Conservation (phyloP, 2,113 vertebrate genomes). For the Chlorocebus sabaeus region DNA sequence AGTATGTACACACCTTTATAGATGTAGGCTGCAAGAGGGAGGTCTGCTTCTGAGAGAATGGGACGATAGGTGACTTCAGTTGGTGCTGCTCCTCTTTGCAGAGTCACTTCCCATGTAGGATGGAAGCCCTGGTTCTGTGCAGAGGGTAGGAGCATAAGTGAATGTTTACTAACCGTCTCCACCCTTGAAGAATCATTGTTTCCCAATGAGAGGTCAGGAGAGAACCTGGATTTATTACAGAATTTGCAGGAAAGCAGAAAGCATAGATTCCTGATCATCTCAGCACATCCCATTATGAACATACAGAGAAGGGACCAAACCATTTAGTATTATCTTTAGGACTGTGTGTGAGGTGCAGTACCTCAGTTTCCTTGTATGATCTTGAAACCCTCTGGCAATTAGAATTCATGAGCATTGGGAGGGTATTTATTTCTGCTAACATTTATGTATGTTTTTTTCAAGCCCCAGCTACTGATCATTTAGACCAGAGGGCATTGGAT, state of each 20-base stretch:
- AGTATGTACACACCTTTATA: accelerated
- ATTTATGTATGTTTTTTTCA: not conserved
- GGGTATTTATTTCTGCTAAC: not conserved
- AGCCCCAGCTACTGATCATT: not conserved
- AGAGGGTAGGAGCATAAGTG: not conserved
- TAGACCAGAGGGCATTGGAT: not conserved
- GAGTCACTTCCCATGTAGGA: not conserved
- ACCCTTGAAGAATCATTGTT: not conserved
- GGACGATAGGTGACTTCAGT: not conserved
- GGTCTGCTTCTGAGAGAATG: not conserved
- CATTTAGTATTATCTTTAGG: not conserved
- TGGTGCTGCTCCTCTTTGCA: not conserved
- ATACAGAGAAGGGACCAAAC: not conserved
- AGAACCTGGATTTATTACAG: not conserved
- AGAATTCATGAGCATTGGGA: not conserved
- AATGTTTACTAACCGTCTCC: not conserved
- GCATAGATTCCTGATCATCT: not conserved
- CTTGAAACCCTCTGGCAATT: not conserved
- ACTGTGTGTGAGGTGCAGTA: not conserved
- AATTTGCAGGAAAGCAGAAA: constrained; percentile 2
- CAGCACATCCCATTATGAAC: not conserved
- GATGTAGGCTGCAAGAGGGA: too few relatives aligned
- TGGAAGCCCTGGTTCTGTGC: not conserved
- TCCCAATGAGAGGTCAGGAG: constrained; percentile 13
- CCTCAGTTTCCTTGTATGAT: not conserved